A percentile compares a stretch with the other conserved stretches of the same genome.
These are phyloP conservation scores for Epinotia nisella DNA, from an alignment of 2,888 invertebrate genomes.

Conservation along the genomic window DNA sequence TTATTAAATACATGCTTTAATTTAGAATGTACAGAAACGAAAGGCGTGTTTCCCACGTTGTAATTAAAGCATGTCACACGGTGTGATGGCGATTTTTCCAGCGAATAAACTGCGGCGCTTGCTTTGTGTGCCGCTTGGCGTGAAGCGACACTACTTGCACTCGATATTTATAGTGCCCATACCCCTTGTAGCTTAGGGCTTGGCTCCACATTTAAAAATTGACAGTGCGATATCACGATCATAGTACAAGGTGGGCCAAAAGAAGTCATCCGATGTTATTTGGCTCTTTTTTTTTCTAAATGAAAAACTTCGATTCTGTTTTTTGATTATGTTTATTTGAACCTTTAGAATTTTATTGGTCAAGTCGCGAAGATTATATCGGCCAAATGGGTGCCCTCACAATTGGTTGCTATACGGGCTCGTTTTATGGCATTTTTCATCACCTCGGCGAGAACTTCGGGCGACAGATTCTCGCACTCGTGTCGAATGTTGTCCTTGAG, in stretches of 20 bases:
- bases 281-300: no score
- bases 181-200: no score
- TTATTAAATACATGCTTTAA: no score
- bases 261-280: background rate
- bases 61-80: no score
- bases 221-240: no score
- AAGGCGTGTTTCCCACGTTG: no score
- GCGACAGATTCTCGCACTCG: no score
- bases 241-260: background rate
- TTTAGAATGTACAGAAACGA: no score
- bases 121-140: background rate
- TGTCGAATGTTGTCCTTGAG: background rate
- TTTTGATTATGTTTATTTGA: background rate
- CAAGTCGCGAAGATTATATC: no score
- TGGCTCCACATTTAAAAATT: no score
- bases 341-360: background rate
- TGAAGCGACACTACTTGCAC: background rate
- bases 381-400: background rate
- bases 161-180: background rate
- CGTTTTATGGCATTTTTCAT: conserved; percentile 1
- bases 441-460: no score
- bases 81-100: background rate
- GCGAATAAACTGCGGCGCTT: background rate
- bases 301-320: no score
- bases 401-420: background rate